phyloP scores from a whole-genome alignment of 2,797 vertebrate species.

The Podarcis siculus region DNA sequence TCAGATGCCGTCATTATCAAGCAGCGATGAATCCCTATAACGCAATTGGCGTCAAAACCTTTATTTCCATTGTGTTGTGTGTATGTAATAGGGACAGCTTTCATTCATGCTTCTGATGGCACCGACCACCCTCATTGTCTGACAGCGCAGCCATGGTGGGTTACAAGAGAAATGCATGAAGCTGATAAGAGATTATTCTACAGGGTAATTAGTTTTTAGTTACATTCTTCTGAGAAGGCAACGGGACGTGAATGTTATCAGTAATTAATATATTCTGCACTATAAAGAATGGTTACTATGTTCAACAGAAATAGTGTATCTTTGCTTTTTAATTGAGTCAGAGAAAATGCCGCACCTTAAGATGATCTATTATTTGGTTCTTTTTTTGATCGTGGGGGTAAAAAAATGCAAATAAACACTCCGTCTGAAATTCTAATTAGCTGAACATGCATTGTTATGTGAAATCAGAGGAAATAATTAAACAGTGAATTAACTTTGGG shows the following conservation, averaged over 20 bases:
- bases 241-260: neutral
- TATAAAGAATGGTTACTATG: slow-evolving; percentile 22
- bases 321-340: slow-evolving; percentile 23
- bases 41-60: neutral
- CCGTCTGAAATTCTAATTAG: slow-evolving; percentile 48
- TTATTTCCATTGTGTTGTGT: neutral
- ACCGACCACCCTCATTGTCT: neutral
- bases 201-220: slow-evolving; percentile 27
- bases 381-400: neutral
- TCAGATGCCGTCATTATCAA: neutral
- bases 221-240: slow-evolving; percentile 9
- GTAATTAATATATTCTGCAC: slow-evolving; percentile 39
- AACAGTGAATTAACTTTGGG: slow-evolving; percentile 31
- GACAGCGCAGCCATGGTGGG: neutral
- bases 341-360: slow-evolving; percentile 10
- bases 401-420: slow-evolving; percentile 32
- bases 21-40: too few species aligned
- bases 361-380: slow-evolving; percentile 18
- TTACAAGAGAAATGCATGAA: slow-evolving; percentile 13
- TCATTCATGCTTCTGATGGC: slow-evolving; percentile 4
- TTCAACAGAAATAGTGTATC: neutral
- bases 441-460: slow-evolving; percentile 39
- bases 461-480: slow-evolving; percentile 52
- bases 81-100: neutral
- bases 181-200: slow-evolving; percentile 27